Conservation (phyloP, 2,113 vertebrate species). For the Anolis sagrei region DNA sequence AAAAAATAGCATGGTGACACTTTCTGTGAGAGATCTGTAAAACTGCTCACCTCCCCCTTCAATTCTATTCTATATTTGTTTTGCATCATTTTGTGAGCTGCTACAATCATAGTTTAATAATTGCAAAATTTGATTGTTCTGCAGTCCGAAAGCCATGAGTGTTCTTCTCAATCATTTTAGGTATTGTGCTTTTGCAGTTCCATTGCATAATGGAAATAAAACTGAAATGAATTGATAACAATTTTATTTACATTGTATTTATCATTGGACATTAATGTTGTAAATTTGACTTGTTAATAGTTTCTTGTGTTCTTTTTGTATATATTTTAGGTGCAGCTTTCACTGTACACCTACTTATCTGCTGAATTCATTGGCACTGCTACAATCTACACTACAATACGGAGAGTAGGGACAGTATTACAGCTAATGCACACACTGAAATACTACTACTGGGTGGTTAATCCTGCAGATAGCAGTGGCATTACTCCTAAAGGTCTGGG, state of each 20-base stretch:
- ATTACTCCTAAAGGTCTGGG: slow-evolving; percentile 91
- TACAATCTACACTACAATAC: slow-evolving; percentile 93
- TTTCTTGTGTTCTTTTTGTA: not conserved
- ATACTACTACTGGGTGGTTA: slow-evolving; percentile 96
- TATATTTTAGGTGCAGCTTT: slow-evolving; percentile 86
- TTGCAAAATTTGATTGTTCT: not conserved
- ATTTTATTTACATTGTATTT: not conserved
- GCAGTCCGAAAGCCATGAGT: not conserved
- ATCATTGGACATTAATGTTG: not conserved
- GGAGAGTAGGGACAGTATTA: slow-evolving; percentile 93
- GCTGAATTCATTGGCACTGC: slow-evolving; percentile 96
- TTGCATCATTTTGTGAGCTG: not conserved
- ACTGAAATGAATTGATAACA: not conserved
- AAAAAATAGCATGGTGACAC: too few relatives aligned
- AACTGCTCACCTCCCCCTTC: not conserved
- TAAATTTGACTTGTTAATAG: not conserved
- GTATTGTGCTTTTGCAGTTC: not conserved
- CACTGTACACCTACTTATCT: slow-evolving; percentile 94
- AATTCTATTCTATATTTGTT: not conserved
- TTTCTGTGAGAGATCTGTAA: too few relatives aligned
- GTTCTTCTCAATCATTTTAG: not conserved
- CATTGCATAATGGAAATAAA: not conserved
- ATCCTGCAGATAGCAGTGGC: slow-evolving; percentile 88
- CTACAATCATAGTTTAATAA: not conserved
- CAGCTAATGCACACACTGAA: slow-evolving; percentile 95